Evolutionary conservation across 2,797 vertebrate genomes (phyloP).

Genomic region (Anguilla anguilla): DNA sequence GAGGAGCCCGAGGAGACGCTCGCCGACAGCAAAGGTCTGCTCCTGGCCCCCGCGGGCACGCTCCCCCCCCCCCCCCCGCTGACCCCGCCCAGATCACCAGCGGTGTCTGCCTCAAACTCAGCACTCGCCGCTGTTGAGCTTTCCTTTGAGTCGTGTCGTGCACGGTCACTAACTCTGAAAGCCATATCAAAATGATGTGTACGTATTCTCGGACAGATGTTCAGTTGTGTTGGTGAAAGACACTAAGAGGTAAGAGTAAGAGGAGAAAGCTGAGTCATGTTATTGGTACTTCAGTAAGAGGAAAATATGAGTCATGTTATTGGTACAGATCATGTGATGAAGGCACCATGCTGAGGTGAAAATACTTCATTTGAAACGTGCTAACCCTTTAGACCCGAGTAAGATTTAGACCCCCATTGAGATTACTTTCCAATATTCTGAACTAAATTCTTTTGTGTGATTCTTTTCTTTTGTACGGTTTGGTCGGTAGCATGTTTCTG

Average conservation of each 20-base stretch:
- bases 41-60: slow-evolving; percentile 10
- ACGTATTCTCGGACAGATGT: not conserved
- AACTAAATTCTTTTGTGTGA: too few species aligned
- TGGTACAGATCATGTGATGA: too few species aligned
- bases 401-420: too few species aligned
- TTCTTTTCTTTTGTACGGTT: too few species aligned
- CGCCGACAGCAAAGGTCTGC: slow-evolving; percentile 88
- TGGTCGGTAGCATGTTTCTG: too few species aligned
- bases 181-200: not conserved
- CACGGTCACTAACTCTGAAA: not conserved
- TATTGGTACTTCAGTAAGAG: too few species aligned
- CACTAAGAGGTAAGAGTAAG: too few species aligned
- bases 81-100: slow-evolving; percentile 46
- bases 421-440: too few species aligned
- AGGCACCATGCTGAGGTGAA: not conserved
- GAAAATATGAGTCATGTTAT: too few species aligned
- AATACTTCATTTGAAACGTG: too few species aligned
- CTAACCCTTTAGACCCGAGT: too few species aligned
- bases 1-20: slow-evolving; percentile 89
- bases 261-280: too few species aligned
- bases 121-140: not conserved
- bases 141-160: not conserved
- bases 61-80: not conserved
- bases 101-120: slow-evolving; percentile 53
- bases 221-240: not conserved